Base-by-base conservation (phyloP, 2,113 vertebrate species). In the Aptenodytes forsteri region DNA sequence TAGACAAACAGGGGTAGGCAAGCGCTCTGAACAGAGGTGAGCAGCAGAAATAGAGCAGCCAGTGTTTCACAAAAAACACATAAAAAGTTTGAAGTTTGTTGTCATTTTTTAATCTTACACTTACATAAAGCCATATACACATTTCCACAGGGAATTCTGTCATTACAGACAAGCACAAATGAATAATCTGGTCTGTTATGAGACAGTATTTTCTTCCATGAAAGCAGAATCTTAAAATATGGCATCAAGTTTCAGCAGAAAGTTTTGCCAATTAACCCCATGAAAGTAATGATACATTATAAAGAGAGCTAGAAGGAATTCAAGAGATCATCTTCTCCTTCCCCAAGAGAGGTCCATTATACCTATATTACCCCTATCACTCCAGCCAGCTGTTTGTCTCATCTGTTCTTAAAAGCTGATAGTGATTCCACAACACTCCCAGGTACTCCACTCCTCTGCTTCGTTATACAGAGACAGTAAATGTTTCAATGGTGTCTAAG, bases 1-100 rank as follows among this genome's bases (percentile, higher is more conserved):
- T 32, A 78, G n/a, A 49, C 29, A 50, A 64, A 82, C 1, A 18
- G 14, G 8, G 10, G 6, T 12, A 46, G 8, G 17, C 36, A 82
- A 83, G 38, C 1, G 1, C 13, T 64, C 20, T 11, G 20, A 73
- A 72, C 1, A 1, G 8, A 73, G 14, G 30, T 1, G 0, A 76
- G 22, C 18, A 72, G 49, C 23, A 72, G 34, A 62, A 75, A 70
- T 6, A 84, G 6, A 72, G 17, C 11, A n/a, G 34, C 52, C 27
- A 65, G 10, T 9, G 11, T 70, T 67, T 52, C 40, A 58, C 4
- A 16, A 49, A 56, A 56, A 29, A 66, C 52, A 23, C 7, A 32
- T 8, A 9, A 13, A 25, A 76, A 64, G 2, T 6, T 34, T 77
- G 29, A 73, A 26, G 8, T n/a, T 69, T 4, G 1, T 40, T 25